Base-by-base conservation (phyloP, 35 echinoderm and acorn worm genomes). In the Ptychodera flava region DNA sequence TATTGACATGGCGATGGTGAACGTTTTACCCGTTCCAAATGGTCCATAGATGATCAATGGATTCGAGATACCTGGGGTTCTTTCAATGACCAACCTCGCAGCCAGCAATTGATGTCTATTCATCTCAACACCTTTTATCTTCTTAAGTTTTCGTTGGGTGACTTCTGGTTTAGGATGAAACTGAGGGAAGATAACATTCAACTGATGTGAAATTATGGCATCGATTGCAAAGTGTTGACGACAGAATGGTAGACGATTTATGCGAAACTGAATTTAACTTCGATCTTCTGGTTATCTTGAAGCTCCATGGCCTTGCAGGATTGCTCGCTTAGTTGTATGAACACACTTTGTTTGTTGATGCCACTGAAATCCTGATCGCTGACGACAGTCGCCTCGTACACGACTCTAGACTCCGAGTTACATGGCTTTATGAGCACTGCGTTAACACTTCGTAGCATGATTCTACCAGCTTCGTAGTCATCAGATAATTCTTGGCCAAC, bases 21-120 rank as follows among this genome's bases (percentile, higher is more conserved):
- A 86, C 0, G 92, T 91, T 78, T 97, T 93, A 16, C 92, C 92
- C 28, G 95, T 93, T 22, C 95, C 95, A 86, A 97, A 97, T 79
- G 94, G 94, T 14, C 94, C 94, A 2, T 1, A 97, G 29, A 97
- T 81, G 34, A 97, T 29, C 33, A 89, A 81, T 78, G 90, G 86
- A 88, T 82, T 90, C 12, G 80, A 6, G 6, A 12, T 64, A 12
- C 6, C 6, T 22, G 6, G 45, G 45, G 6, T 64, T 22, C 22
- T 64, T 12, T 64, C 38, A 0, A 84, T 0, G n/a, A 89, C 77
- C 27, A 77, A 89, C 16, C 37, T 75, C 34, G 80, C 82, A 16
- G 88, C 88, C n/a, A 76, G 36, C 10, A 33, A 80, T 31, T 89
- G 88, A 32, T 81, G 35, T 28, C 52, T 34, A 29, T 89, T 89